A percentile compares a stretch with the other conserved stretches of the same genome.
phyloP scores from a whole-genome alignment of 2,113 vertebrate genomes.

The Tapirus terrestris region DNA sequence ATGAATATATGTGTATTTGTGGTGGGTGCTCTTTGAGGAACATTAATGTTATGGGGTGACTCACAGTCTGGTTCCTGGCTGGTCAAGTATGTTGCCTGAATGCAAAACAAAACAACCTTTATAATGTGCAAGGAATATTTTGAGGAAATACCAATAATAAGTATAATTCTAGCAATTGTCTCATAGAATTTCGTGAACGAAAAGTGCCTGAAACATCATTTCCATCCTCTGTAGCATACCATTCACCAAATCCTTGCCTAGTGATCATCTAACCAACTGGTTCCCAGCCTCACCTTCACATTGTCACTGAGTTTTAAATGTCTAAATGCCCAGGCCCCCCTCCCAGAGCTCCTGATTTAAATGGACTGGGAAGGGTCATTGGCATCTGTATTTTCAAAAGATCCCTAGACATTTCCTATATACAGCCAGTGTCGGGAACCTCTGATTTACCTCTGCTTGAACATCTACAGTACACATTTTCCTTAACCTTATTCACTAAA shows the following conservation, averaged over 20 bases:
- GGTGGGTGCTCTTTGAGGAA: neutral
- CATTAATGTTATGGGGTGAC: neutral
- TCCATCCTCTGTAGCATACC: neutral
- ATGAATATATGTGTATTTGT: neutral
- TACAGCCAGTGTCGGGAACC: neutral
- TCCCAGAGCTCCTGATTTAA: neutral
- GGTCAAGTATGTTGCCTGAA: neutral
- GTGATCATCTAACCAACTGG: neutral
- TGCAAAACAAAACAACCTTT: neutral
- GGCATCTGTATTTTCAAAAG: neutral
- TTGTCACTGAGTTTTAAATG: neutral
- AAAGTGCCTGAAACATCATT: neutral
- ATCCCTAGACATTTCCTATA: neutral
- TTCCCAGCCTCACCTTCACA: neutral
- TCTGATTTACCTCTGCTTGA: neutral
- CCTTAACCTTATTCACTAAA: neutral
- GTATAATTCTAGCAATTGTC: neutral
- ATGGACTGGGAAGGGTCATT: neutral
- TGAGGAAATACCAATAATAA: neutral
- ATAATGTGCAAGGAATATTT: neutral
- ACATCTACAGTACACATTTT: neutral
- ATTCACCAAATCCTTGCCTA: neutral
- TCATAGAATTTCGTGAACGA: neutral
- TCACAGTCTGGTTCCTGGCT: neutral
- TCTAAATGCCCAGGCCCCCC: neutral